Conservation (phyloP, 2,113 vertebrate species). For the Natator depressus region DNA sequence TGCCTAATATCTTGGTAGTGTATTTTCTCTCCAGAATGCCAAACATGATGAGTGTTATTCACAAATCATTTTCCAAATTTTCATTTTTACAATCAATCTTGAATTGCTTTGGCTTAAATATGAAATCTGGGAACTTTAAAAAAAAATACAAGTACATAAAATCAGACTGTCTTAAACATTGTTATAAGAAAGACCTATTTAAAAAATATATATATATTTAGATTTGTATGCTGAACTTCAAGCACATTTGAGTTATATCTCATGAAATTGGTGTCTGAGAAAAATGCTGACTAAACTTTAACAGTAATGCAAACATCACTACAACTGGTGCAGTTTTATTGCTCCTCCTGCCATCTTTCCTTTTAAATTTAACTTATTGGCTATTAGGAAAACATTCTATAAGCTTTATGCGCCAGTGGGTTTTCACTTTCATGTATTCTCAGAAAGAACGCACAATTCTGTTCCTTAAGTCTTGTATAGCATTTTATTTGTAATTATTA, state of each 20-base stretch:
- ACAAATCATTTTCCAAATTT: conserved; percentile 61
- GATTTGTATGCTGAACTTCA: conserved; percentile 8
- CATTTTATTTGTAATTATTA: conserved; percentile 14
- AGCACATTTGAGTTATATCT: conserved; percentile 29
- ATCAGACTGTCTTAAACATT: conserved; percentile 3
- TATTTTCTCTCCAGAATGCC: conserved; percentile 68
- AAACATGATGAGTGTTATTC: conserved; percentile 58
- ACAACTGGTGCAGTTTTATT: conserved; percentile 46
- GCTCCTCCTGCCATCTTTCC: conserved; percentile 14
- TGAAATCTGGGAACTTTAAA: conserved; percentile 20
- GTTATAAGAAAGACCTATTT: neutral
- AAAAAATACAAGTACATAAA: conserved; percentile 1
- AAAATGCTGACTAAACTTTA: conserved; percentile 54
- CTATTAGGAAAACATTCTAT: conserved; percentile 12
- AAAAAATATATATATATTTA: neutral
- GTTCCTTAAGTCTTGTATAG: conserved; percentile 25
- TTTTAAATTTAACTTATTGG: neutral
- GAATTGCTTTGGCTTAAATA: conserved; percentile 47
- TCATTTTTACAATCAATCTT: conserved; percentile 21
- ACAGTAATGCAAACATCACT: conserved; percentile 49
- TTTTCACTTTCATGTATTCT: conserved; percentile 52
- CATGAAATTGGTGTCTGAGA: neutral
- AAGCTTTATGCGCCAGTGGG: conserved; percentile 21
- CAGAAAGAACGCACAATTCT: conserved; percentile 59
- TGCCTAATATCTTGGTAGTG: conserved; percentile 70